phyloP scores from a whole-genome alignment of 2,113 vertebrate species.

The Petaurus breviceps region DNA sequence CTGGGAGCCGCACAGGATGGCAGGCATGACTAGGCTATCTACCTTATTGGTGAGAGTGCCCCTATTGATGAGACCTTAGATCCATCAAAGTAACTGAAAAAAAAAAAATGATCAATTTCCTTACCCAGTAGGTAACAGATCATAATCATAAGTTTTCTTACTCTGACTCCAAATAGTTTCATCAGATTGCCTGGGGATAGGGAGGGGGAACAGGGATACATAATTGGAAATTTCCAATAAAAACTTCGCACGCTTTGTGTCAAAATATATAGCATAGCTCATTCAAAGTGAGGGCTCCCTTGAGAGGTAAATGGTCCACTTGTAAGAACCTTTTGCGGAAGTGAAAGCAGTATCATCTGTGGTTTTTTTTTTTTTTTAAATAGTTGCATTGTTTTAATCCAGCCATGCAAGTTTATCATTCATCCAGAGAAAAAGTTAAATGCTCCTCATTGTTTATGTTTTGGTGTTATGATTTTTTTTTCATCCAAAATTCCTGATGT shows the following conservation, averaged over 20 bases:
- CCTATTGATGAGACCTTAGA: background rate
- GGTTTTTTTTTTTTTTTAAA: conserved; percentile 5
- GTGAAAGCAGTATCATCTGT: conserved; percentile 49
- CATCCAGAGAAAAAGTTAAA: conserved; percentile 45
- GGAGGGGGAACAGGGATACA: conserved; percentile 21
- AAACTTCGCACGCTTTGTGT: conserved; percentile 68
- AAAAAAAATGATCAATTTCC: background rate
- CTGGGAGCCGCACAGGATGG: background rate
- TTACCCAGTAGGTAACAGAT: background rate
- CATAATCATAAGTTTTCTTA: conserved; percentile 22
- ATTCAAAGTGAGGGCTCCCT: conserved; percentile 67
- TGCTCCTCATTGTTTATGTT: conserved; percentile 46
- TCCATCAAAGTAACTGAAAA: background rate
- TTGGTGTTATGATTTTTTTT: conserved; percentile 14
- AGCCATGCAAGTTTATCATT: conserved; percentile 35
- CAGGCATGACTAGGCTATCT: background rate
- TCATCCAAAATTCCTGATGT: conserved; percentile 49
- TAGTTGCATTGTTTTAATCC: conserved; percentile 34
- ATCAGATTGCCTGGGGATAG: conserved; percentile 48
- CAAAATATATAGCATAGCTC: conserved; percentile 69
- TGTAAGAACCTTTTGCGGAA: conserved; percentile 47
- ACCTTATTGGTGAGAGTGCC: background rate
- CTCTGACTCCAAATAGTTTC: conserved; percentile 40
- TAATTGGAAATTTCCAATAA: conserved; percentile 62
- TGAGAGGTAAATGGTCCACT: conserved; percentile 58